Conservation (phyloP, 1,140 invertebrate species). For the Choristoneura fumiferana region DNA sequence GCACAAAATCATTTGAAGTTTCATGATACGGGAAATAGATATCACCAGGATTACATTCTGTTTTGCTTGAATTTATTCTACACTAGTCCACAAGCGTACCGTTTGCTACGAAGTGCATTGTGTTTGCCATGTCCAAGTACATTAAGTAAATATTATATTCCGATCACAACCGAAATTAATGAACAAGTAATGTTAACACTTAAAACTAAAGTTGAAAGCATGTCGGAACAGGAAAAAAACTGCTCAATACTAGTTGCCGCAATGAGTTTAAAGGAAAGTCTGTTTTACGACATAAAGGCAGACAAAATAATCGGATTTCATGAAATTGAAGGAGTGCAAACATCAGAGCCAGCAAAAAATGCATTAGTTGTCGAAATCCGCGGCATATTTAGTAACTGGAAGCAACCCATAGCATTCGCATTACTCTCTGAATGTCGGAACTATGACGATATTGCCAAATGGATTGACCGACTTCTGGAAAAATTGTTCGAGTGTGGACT, state of each 20-base stretch:
- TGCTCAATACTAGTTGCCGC: neutral
- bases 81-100: no score
- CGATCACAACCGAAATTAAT: no score
- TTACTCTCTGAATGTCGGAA: slow-evolving; percentile 28
- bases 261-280: neutral
- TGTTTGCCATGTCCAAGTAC: no score
- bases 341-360: neutral
- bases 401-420: slow-evolving; percentile 17
- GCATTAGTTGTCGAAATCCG: neutral
- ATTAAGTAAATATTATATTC: no score
- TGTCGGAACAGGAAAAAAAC: neutral
- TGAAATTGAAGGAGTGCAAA: neutral
- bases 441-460: slow-evolving; percentile 22
- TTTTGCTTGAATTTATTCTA: no score
- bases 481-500: slow-evolving; percentile 27
- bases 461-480: slow-evolving; percentile 31
- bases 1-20: no score
- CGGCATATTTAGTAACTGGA: neutral
- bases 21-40: no score
- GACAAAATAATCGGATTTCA: slow-evolving; percentile 7
- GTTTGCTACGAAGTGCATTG: no score
- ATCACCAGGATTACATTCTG: no score
- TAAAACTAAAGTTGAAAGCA: neutral
- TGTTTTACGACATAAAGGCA: neutral
- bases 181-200: no score